A percentile compares a stretch with the other conserved stretches of the same genome.
phyloP scores from a whole-genome alignment of 2,888 invertebrate species.

The Ellobium chinense region DNA sequence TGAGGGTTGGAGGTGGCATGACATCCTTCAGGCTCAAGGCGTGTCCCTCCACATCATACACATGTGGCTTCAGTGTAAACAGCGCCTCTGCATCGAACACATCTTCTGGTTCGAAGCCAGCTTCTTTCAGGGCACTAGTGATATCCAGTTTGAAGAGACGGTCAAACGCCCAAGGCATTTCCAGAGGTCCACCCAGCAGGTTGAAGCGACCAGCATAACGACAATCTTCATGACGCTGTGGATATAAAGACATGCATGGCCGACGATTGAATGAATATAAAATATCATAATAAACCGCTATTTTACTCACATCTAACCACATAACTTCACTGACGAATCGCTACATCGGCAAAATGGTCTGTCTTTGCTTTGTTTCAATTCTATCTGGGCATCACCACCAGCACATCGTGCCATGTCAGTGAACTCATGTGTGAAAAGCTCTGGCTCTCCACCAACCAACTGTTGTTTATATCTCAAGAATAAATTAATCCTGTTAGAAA shows the following conservation, averaged over 20 bases:
- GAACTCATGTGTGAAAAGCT: too few relatives aligned
- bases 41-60: conserved; percentile 45
- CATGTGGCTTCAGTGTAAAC: conserved; percentile 46
- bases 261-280: too few relatives aligned
- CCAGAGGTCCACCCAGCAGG: conserved; percentile 47
- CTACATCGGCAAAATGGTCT: too few relatives aligned
- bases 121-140: conserved; percentile 46
- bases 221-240: not conserved
- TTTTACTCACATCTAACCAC: too few relatives aligned
- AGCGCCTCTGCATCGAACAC: conserved; percentile 47
- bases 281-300: too few relatives aligned
- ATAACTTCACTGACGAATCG: too few relatives aligned
- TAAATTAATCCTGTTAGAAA: too few relatives aligned
- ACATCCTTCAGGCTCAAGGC: conserved; percentile 1
- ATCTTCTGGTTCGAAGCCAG: conserved; percentile 43
- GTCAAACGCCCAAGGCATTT: conserved; percentile 56
- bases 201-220: conserved; percentile 45
- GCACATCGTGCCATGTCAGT: too few relatives aligned
- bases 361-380: too few relatives aligned
- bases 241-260: not conserved
- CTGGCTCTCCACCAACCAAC: too few relatives aligned
- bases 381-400: too few relatives aligned
- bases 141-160: conserved; percentile 53
- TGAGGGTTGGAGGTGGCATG: conserved; percentile 46
- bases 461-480: too few relatives aligned